phyloP scores from a whole-genome alignment of 2,797 vertebrate genomes.

The Pteronotus mesoamericanus region DNA sequence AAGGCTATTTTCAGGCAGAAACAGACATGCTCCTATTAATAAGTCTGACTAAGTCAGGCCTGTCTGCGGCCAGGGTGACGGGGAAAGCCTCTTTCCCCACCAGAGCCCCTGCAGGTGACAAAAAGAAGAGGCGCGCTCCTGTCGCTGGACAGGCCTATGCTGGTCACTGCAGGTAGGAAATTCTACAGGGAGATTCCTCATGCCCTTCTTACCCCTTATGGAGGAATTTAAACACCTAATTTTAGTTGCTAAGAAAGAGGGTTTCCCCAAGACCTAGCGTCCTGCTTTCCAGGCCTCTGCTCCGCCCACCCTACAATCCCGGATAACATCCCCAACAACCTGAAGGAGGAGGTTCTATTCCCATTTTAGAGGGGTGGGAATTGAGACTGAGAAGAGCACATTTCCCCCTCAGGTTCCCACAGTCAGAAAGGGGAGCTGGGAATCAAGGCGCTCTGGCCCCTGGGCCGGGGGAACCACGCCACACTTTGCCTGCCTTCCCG shows the following conservation, averaged over 20 bases:
- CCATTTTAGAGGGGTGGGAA: neutral
- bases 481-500: neutral
- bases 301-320: neutral
- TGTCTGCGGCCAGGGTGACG: neutral
- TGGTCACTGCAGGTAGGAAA: neutral
- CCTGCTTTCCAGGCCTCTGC: neutral
- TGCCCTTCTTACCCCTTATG: neutral
- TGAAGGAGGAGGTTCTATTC: neutral
- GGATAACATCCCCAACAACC: neutral
- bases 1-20: conserved; percentile 55
- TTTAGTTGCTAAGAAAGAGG: neutral
- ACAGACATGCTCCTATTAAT: neutral
- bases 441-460: neutral
- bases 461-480: neutral
- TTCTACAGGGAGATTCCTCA: neutral
- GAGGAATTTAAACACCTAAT: neutral
- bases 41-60: neutral
- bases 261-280: rapidly evolving
- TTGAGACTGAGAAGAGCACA: neutral
- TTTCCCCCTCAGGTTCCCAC: neutral
- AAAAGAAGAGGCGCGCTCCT: neutral
- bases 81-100: neutral
- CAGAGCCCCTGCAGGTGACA: neutral
- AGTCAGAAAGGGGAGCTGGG: neutral
- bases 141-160: rapidly evolving